Base-by-base conservation (phyloP, 2,113 vertebrate species). In the Lanius ludovicianus region DNA sequence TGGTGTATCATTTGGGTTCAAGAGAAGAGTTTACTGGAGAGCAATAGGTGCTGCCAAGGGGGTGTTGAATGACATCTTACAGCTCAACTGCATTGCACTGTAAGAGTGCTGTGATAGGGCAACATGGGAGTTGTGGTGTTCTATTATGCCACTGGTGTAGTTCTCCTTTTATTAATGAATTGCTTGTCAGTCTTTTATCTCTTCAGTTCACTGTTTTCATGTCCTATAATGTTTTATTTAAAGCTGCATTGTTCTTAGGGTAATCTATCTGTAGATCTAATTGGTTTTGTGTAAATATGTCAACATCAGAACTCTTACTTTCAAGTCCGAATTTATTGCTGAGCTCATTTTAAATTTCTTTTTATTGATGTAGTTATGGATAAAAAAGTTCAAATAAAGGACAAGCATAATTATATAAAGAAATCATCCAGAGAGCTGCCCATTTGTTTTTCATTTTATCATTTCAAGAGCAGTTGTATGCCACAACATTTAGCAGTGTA, bases 321-420 rank as follows among this genome's bases (percentile, higher is more conserved):
- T 70, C 69, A 83, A 89, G 37, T 30, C 79, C 80, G 50, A 94
- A 86, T 93, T 90, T 84, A 86, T 96, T 93, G 56, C 53, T 50
- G 12, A 87, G 44, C 37, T 57, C 57, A 67, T 68, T 87, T 89
- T 65, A 91, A 64, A 76, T 89, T 83, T 94, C 24, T 84, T 89
- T 96, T 87, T 87, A 95, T 74, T 77, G 75, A 64, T 79, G 47
- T 44, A 92, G 85, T 92, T 97, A 53, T 55, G 88, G 42, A 46
- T 63, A 60, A 77, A 90, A 81, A 81, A 86, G 90, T 92, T 97
- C 90, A 96, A 95, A 90, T 56, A 94, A 90, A 92, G 84, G 86
- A 73, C 95, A 94, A 90, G 73, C 78, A 89, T 50, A 88, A 84
- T 94, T 91, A 78, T n/a, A 57, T 92, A 69, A 91, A 71, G 60